These are phyloP conservation scores for Callipepla squamata DNA, from an alignment of 2,113 vertebrate species.

Conservation along the genomic window DNA sequence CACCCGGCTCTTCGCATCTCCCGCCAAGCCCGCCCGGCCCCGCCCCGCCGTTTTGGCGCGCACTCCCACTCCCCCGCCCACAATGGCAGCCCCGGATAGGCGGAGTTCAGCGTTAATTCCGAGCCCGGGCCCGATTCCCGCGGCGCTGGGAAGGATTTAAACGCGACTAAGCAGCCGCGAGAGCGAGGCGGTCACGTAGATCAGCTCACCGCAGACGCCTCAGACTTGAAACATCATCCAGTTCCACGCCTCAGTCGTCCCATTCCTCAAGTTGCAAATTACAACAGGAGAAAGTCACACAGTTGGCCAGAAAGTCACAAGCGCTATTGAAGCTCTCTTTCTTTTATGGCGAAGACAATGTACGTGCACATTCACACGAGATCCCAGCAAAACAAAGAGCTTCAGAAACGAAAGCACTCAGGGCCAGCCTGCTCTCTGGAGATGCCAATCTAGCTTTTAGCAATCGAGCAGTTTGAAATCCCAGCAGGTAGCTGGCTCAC, in stretches of 20 bases:
- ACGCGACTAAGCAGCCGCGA: no score
- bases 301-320: no score
- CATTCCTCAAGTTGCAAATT: neutral
- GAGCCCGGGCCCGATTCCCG: no score
- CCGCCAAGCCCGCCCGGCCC: neutral
- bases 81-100: no score
- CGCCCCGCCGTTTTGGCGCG: conserved; percentile 35
- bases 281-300: neutral
- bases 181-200: rapidly evolving
- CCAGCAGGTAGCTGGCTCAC: neutral
- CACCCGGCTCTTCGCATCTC: neutral
- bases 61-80: neutral
- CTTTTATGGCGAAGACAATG: no score
- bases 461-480: neutral
- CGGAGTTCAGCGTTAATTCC: no score
- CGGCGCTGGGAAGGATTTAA: no score
- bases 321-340: neutral
- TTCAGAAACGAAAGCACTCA: neutral
- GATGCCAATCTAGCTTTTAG: neutral
- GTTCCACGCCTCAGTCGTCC: neutral
- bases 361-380: neutral
- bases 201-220: no score
- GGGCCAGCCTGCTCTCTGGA: neutral
- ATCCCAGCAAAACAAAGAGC: neutral
- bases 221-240: no score